Conservation (phyloP, 1,140 invertebrate species). For the Brachionus rotundiformis region DNA sequence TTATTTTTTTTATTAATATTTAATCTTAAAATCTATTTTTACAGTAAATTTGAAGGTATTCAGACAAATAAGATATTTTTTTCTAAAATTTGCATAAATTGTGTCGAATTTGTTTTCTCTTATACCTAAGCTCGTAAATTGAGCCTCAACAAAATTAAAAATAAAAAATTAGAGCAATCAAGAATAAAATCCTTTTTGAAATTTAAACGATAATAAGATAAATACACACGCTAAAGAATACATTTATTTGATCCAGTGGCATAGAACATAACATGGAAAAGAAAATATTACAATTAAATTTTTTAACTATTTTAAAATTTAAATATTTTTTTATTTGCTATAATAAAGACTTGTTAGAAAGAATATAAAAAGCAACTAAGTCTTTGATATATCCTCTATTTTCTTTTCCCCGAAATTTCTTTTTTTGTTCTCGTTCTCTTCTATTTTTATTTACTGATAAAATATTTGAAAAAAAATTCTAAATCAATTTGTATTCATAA, state of each 20-base stretch:
- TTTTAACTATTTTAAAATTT: neutral
- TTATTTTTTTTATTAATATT: slow-evolving; percentile 41
- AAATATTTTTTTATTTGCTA: slow-evolving; percentile 7
- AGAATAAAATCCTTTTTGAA: slow-evolving; percentile 26
- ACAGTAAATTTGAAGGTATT: slow-evolving; percentile 47
- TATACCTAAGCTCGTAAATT: neutral
- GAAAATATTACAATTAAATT: slow-evolving; percentile 7
- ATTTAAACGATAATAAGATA: slow-evolving; percentile 25
- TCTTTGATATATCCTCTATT: slow-evolving; percentile 18
- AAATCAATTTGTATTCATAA: slow-evolving; percentile 46
- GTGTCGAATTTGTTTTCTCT: slow-evolving; percentile 34
- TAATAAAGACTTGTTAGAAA: neutral
- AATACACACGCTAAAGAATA: slow-evolving; percentile 25
- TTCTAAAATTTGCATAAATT: slow-evolving; percentile 44
- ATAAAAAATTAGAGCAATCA: slow-evolving; percentile 31
- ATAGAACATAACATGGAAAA: slow-evolving; percentile 20
- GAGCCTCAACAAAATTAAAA: neutral
- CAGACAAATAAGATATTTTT: slow-evolving; percentile 48
- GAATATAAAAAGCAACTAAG: neutral
- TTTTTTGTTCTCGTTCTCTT: slow-evolving; percentile 3
- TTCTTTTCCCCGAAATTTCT: slow-evolving; percentile 3
- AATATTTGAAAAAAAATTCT: slow-evolving; percentile 44
- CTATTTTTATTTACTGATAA: slow-evolving; percentile 39
- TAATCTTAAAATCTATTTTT: slow-evolving; percentile 38
- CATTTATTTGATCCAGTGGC: slow-evolving; percentile 30